A percentile compares a stretch with the other conserved stretches of the same genome.
These are phyloP conservation scores for Poicephalus gulielmi DNA, from an alignment of 2,113 vertebrate genomes.

Conservation along the genomic window DNA sequence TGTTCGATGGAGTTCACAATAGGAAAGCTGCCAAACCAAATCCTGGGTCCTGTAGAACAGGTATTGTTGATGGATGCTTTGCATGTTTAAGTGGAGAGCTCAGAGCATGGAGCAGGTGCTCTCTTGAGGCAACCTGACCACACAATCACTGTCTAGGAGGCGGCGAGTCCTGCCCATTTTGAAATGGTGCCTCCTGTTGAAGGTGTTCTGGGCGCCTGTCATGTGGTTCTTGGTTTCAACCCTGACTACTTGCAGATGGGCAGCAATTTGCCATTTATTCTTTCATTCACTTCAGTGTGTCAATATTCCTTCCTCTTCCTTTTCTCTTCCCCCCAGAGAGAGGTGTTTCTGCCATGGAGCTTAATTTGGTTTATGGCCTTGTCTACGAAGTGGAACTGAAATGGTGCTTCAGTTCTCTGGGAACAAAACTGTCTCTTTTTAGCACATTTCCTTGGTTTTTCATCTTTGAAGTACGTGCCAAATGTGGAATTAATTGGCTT, in stretches of 20 bases:
- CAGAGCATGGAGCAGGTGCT: neutral
- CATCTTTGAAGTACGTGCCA: neutral
- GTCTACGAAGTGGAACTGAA: neutral
- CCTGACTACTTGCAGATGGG: neutral
- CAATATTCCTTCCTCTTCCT: neutral
- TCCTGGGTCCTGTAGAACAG: neutral
- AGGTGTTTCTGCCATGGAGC: neutral
- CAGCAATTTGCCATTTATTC: neutral
- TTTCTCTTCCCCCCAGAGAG: neutral
- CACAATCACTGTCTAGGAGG: neutral
- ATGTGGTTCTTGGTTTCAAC: neutral
- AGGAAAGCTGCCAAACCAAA: neutral
- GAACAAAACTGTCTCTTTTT: neutral
- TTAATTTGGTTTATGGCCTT: neutral
- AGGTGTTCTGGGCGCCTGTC: neutral
- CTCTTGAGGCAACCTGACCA: neutral
- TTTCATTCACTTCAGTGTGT: neutral
- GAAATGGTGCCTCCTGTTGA: neutral
- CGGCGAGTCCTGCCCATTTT: neutral
- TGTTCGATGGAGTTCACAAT: neutral
- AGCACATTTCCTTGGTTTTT: neutral
- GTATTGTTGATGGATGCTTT: neutral
- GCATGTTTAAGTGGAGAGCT: neutral
- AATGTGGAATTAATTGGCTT: neutral
- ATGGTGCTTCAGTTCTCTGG: neutral